Percentiles rank a stretch among this genome's conserved stretches.
Conservation (phyloP, 2,888 invertebrate genomes). For the Synergus gifuensis region DNA sequence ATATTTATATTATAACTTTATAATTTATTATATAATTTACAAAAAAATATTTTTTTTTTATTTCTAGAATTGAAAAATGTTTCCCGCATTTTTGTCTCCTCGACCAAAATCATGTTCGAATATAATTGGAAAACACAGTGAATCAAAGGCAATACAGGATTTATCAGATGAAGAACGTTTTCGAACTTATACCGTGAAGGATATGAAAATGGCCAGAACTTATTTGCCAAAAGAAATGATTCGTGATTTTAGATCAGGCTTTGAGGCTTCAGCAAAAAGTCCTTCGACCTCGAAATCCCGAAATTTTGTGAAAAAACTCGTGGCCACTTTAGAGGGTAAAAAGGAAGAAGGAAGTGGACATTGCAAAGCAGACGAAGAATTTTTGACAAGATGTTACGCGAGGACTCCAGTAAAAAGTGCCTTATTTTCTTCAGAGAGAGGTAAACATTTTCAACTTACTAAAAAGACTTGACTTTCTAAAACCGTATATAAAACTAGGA, state of each 20-base stretch:
- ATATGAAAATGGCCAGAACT: constrained; percentile 41
- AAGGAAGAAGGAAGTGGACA: constrained; percentile 35
- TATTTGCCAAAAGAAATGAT: constrained; percentile 45
- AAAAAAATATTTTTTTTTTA: no score
- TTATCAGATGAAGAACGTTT: background rate
- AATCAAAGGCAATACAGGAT: background rate
- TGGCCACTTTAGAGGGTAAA: constrained; percentile 55
- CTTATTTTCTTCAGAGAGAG: background rate
- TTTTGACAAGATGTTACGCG: constrained; percentile 47
- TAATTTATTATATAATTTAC: no score
- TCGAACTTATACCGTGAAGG: constrained; percentile 30
- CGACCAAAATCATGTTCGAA: background rate
- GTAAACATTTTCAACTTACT: background rate
- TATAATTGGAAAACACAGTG: background rate
- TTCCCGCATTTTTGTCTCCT: background rate
- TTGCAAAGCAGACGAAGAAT: constrained; percentile 55
- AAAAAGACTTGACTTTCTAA: background rate
- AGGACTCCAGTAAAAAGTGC: background rate
- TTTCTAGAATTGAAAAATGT: background rate
- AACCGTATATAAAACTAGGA: no score
- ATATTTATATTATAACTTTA: background rate
- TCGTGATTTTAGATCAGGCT: constrained; percentile 43
- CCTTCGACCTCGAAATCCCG: constrained; percentile 48
- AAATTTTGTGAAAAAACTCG: constrained; percentile 57
- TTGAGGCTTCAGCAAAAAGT: constrained; percentile 15